Conservation (phyloP, 2,113 vertebrate species). For the Onychostruthus taczanowskii region DNA sequence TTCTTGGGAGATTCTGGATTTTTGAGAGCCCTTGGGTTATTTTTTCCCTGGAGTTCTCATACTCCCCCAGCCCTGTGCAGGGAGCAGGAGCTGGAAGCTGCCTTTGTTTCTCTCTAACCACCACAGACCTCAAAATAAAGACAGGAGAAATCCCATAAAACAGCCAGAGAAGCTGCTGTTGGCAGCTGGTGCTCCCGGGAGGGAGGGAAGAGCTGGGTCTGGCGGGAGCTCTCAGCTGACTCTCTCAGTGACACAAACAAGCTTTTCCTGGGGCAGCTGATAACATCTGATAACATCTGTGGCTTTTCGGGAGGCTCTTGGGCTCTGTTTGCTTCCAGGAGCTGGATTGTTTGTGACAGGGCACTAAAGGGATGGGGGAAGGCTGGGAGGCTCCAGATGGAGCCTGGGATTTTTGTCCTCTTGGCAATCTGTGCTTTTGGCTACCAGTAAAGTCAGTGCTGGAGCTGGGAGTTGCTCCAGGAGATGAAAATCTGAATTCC, state of each 20-base stretch:
- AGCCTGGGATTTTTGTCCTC: not conserved
- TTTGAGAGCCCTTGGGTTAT: not conserved
- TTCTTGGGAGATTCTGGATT: not conserved
- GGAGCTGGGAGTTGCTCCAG: not conserved
- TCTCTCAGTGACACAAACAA: conserved; percentile 31
- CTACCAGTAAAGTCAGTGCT: not conserved
- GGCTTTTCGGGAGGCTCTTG: not conserved
- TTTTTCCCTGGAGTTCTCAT: not conserved
- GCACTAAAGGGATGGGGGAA: not conserved
- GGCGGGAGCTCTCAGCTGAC: not conserved
- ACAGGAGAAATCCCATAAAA: not conserved
- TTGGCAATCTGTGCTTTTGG: not conserved
- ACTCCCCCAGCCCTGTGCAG: fast-evolving
- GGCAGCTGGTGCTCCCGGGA: not conserved
- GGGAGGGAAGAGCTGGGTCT: not conserved
- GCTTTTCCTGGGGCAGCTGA: not conserved
- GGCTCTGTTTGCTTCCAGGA: not conserved
- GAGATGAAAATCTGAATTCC: not conserved
- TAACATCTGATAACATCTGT: not conserved
- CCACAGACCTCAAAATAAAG: not conserved
- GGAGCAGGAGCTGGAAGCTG: not conserved
- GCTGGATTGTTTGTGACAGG: not conserved
- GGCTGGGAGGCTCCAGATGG: not conserved
- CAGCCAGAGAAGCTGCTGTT: not conserved
- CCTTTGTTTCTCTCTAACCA: not conserved